Conservation (phyloP, 1,140 invertebrate genomes). For the Apolygus lucorum region DNA sequence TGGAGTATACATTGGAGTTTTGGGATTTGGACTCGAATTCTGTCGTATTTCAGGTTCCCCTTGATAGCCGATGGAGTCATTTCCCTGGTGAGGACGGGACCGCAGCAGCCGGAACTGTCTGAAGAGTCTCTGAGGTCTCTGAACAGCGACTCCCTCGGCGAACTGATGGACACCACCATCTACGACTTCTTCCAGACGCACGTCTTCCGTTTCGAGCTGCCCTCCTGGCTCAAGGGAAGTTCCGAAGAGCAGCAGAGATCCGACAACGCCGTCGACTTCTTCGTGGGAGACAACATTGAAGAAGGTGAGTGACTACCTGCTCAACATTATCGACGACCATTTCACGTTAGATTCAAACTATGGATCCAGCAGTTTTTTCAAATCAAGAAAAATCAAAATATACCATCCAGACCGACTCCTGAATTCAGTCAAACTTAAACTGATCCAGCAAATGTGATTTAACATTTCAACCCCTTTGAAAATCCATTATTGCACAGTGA, state of each 20-base stretch:
- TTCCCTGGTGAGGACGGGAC: constrained; percentile 30
- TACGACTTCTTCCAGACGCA: constrained; percentile 34
- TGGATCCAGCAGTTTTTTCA: too few relatives aligned
- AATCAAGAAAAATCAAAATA: too few relatives aligned
- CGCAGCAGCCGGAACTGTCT: background rate
- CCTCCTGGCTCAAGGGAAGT: constrained; percentile 11
- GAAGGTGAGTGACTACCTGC: constrained; percentile 29
- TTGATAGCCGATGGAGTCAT: constrained; percentile 33
- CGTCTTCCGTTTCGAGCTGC: constrained; percentile 31
- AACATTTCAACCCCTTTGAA: too few relatives aligned
- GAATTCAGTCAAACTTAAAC: too few relatives aligned
- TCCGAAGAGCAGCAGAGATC: constrained; percentile 4
- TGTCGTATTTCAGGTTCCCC: constrained; percentile 24
- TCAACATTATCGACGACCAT: too few relatives aligned
- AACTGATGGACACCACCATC: constrained; percentile 31
- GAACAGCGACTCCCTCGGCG: constrained; percentile 25
- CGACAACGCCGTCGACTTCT: constrained; percentile 30
- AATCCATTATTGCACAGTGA: too few relatives aligned
- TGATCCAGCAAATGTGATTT: too few relatives aligned
- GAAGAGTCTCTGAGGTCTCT: constrained; percentile 5
- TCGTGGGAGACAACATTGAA: constrained; percentile 25
- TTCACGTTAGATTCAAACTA: too few relatives aligned
- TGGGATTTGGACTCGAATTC: too few relatives aligned
- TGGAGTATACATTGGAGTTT: too few relatives aligned
- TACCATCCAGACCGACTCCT: too few relatives aligned